A percentile compares a stretch with the other conserved stretches of the same genome.
Evolutionary conservation across 2,888 invertebrate genomes (phyloP).

Genomic region (Steinernema hermaphroditum): DNA sequence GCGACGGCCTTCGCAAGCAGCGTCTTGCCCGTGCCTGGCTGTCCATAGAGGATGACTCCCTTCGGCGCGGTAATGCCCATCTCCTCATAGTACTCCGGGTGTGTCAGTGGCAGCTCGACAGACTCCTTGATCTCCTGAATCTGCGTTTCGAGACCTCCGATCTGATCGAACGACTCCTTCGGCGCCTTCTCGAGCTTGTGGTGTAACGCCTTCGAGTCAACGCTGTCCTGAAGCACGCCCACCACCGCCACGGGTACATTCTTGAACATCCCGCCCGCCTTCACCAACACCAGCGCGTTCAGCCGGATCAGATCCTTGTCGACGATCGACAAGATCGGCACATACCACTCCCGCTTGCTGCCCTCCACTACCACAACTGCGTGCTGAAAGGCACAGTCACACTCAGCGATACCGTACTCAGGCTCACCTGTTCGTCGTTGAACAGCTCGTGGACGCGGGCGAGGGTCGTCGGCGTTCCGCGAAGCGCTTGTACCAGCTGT

Average conservation of each 20-base stretch:
- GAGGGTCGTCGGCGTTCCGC: conserved; percentile 54
- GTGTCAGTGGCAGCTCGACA: conserved; percentile 93
- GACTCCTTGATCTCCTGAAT: conserved; percentile 83
- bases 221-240: conserved; percentile 36
- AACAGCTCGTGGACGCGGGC: conserved; percentile 56
- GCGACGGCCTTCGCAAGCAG: conserved; percentile 93
- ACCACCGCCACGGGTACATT: conserved; percentile 39
- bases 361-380: conserved; percentile 57
- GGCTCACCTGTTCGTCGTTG: conserved; percentile 49
- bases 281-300: conserved; percentile 59
- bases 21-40: conserved; percentile 81
- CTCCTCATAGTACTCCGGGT: conserved; percentile 99
- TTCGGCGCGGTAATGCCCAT: conserved; percentile 99
- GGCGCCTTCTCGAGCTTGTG: conserved; percentile 61
- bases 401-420: background rate
- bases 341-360: conserved; percentile 57
- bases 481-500: conserved; percentile 45
- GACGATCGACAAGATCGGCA: conserved; percentile 60
- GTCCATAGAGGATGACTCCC: conserved; percentile 95
- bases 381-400: conserved; percentile 40
- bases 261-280: conserved; percentile 53
- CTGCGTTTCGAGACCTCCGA: conserved; percentile 74
- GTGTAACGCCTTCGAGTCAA: conserved; percentile 49
- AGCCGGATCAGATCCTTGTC: conserved; percentile 56
- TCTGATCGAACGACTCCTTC: conserved; percentile 80